These are phyloP conservation scores for Sepiola atlantica DNA, from an alignment of 2,888 invertebrate genomes.

Conservation along the genomic window DNA sequence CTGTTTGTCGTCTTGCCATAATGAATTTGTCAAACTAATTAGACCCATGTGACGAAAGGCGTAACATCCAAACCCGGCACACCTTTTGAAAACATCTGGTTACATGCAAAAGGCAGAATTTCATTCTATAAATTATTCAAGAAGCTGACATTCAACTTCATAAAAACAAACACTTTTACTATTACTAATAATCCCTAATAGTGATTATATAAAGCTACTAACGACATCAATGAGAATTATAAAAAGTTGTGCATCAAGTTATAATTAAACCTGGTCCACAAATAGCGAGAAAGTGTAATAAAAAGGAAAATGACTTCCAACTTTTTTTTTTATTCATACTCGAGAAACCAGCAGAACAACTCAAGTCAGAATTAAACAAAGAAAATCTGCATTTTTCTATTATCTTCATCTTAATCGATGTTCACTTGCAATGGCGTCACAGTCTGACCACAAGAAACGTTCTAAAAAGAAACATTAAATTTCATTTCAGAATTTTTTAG, in stretches of 20 bases:
- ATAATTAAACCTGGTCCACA: not conserved
- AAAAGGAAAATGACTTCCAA: not conserved
- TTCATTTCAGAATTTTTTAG: no score
- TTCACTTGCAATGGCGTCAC: not conserved
- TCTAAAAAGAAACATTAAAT: not conserved
- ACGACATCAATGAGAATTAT: not conserved
- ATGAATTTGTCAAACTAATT: not conserved
- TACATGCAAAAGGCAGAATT: not conserved
- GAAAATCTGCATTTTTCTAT: not conserved
- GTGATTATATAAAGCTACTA: not conserved
- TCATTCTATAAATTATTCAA: not conserved
- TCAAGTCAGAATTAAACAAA: not conserved
- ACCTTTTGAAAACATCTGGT: not conserved
- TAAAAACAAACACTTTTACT: not conserved
- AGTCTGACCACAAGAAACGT: not conserved
- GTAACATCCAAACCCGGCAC: not conserved
- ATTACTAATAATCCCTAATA: no score
- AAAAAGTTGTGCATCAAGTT: not conserved
- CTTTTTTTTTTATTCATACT: not conserved
- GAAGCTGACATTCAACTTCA: not conserved
- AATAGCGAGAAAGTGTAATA: not conserved
- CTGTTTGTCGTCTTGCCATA: not conserved
- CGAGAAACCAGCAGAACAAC: not conserved
- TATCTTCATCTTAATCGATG: not conserved
- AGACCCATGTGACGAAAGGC: not conserved